Evolutionary conservation across 2,113 vertebrate genomes (phyloP), one percentile per base, ranked within the genome.

Genomic region (Casuarius casuarius): DNA sequence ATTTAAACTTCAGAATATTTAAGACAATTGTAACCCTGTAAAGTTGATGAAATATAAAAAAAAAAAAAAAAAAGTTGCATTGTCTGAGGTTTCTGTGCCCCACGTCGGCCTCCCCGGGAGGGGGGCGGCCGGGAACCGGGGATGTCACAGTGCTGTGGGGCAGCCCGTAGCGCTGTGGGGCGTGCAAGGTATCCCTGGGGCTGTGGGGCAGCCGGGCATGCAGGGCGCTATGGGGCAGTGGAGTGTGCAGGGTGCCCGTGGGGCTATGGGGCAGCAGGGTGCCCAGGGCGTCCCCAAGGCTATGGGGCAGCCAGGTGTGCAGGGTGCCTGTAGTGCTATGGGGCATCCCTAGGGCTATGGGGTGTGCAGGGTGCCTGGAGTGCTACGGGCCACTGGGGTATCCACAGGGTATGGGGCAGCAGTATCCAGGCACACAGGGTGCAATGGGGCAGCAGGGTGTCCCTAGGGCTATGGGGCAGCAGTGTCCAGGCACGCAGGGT

Each of bases 1-100:
- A 98, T 98, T 98, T 98, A 98, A 98, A 97, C 98, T 96, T 96
- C 98, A 98, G 97, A 98, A 98, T 98, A 98, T 98, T 98, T 98
- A 98, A 98, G 96, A 97, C 97, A 94, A 97, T 98, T 98, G 98
- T 98, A 98, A 98, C 97, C 97, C 93, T 98, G 98, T 98, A 98
- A 98, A 98, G 97, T 97, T 97, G 96, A 97, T 96, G 96, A 98
- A 94, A 97, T 98, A 98, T 98, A 98, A 98, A 91, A 96, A 92
- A 92, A 77, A 66, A 85, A 75, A 91, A 94, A 83, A 94, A 93
- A 86, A 68, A 52, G 49, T 59, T 84, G 58, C 76, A 76, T 59
- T 86, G 75, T 93, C 62, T 67, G 94, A 81, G 54, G 42, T 67
- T 65, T 87, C 2, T 67, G 38, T 26, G 52, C 5, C 7, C 7